These are phyloP conservation scores for Melanostoma scalare DNA, from an alignment of 2,888 invertebrate species.

Conservation along the genomic window DNA sequence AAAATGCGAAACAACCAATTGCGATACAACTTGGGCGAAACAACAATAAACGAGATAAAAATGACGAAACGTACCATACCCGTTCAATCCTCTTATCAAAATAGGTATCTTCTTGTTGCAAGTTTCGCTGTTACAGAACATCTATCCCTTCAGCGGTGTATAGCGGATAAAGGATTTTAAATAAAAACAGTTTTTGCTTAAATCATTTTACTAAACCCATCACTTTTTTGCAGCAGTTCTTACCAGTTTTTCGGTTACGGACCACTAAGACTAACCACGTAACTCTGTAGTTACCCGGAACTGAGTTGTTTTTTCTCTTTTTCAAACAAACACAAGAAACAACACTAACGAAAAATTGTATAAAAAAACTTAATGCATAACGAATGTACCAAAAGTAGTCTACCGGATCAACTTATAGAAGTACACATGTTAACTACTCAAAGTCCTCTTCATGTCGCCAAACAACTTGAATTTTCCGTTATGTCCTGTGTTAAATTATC, in stretches of 20 bases:
- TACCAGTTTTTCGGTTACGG: not conserved
- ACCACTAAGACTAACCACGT: not conserved
- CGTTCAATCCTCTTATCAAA: too few species aligned
- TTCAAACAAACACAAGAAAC: not conserved
- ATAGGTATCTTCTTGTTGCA: too few species aligned
- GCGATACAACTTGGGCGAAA: too few species aligned
- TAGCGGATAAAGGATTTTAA: not conserved
- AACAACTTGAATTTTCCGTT: conserved; percentile 27
- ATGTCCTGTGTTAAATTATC: conserved; percentile 14
- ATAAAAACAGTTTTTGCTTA: not conserved
- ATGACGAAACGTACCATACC: too few species aligned
- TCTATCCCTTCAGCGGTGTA: not conserved
- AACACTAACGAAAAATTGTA: conserved; percentile 4
- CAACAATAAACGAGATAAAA: too few species aligned
- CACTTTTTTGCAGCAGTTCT: not conserved
- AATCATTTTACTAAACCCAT: not conserved
- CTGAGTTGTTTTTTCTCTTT: not conserved
- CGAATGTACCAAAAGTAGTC: conserved; percentile 10
- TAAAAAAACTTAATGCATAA: conserved; percentile 8
- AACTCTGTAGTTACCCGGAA: not conserved
- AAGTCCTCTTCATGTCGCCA: conserved; percentile 10
- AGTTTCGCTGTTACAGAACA: not conserved
- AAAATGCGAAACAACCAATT: too few species aligned
- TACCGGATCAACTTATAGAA: conserved; percentile 48
- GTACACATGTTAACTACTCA: conserved; percentile 62